Base-by-base conservation (phyloP, 2,113 vertebrate genomes). In the Cettia cetti region DNA sequence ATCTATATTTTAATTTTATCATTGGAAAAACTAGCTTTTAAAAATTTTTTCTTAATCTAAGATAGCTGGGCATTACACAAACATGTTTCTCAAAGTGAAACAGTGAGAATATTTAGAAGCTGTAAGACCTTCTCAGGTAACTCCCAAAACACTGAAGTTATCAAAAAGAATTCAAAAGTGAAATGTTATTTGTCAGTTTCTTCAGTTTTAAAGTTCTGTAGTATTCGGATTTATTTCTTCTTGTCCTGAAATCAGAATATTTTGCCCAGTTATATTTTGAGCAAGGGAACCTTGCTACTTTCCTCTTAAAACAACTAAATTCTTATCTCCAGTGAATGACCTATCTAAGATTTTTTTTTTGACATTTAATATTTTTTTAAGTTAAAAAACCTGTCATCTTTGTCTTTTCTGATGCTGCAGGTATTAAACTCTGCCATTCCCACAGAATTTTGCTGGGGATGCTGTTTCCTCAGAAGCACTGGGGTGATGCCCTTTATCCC, bases 131-230 rank as follows among this genome's bases (percentile, higher is more conserved):
- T 65, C 45, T 8, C 30, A 77, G 30, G 22, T 69, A 81, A 86
- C 31, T 86, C 77, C 47, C 64, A 86, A 92, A 74, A 23, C 81
- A 66, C 39, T 52, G 52, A 89, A 86, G 77, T 89, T 86, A 89
- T 66, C 64, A 63, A 81, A 80, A 91, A 89, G 7, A 65, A 77
- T 86, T 91, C 7, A 74, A 50, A 78, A 57, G 31, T 30, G 10
- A 70, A 74, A 53, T 6, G 20, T 6, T 90, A 76, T 72, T 75
- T 90, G 35, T 45, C 86, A 56, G 37, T 27, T 21, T 54, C n/a
- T 54, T 78, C 37, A 6, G 33, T 69, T 63, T 66, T 65, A 71
- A 83, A 89, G n/a, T 26, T 59, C 23, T 75, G 2, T 11, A 50
- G 9, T 17, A 42, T 26, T 12, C 47, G 16, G 7, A 63, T 86